Evolutionary conservation across 2,113 vertebrate species (phyloP), one percentile per base, ranked within the genome.

Genomic region (Nothocercus julius): DNA sequence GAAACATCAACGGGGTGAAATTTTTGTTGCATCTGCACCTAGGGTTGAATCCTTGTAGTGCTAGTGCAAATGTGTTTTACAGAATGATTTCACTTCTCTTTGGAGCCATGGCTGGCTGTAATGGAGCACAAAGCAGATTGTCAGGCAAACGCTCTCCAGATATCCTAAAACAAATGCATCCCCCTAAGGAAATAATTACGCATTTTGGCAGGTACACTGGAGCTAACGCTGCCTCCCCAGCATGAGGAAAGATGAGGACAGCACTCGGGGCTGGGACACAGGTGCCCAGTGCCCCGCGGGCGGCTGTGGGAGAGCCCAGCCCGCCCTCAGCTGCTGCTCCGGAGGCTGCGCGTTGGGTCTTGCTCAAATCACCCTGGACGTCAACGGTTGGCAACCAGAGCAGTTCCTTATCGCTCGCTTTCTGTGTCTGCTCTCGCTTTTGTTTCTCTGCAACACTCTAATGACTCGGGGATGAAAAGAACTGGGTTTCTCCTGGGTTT

Each of bases 201-300:
- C 45, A 25, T 7, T 38, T 32, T 32, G 42, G 15, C 21, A 54
- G 70, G 6, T 11, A 19, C n/a, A 59, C 20, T 6, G 3, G 5
- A 36, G 27, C 53, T 44, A 63, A 63, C 15, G 21, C 3, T 44
- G 62, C 30, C 19, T 47, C 18, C 19, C 25, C 61, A 51, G 16
- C 44, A 66, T 38, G 0, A 70, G 45, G 6, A 67, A 24, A 42
- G 45, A 9, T 3, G 54, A 74, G 44, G 45, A 85, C 40, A 72
- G 49, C 44, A 68, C 64, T 9, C 25, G 2, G 1, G 38, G 34
- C 16, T 24, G 19, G 36, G 36, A 14, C 5, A 40, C 54, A 45
- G 49, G 32, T 18, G 13, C 0, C 1, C 2, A 28, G 32, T 38
- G 67, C 40, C 2, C 0, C 3, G 4, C 8, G 16, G 34, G 27